Conservation (phyloP, 2,113 vertebrate genomes). For the Rhagologus leucostigma region DNA sequence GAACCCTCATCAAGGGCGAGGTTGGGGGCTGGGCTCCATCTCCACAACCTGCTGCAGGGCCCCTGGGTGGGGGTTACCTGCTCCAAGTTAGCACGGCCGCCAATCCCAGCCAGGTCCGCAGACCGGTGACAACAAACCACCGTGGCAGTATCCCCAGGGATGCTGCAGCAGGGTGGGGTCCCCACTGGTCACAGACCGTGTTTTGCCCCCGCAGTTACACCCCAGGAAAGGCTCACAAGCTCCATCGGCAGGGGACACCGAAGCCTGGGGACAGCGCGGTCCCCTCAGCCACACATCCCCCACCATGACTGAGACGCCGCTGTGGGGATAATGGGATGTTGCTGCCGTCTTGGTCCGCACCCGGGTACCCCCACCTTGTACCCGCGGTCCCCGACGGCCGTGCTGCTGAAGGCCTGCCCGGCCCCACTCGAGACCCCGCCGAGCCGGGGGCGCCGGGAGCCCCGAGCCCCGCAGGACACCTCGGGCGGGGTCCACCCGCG, state of each 20-base stretch:
- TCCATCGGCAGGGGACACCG: fast-evolving
- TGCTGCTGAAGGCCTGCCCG: neutral
- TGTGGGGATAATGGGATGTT: neutral
- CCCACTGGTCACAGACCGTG: neutral
- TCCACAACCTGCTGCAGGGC: neutral
- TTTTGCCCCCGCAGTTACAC: neutral
- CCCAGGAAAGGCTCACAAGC: neutral
- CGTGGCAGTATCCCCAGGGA: fast-evolving
- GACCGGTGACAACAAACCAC: neutral
- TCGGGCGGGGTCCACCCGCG: neutral
- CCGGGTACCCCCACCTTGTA: fast-evolving
- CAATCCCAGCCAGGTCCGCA: neutral
- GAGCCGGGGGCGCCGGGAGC: no score
- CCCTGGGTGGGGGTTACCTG: fast-evolving
- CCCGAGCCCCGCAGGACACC: neutral
- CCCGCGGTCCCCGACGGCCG: neutral
- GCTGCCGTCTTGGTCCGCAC: neutral
- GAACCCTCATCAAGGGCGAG: neutral
- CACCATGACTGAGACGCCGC: fast-evolving
- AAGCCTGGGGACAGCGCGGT: neutral
- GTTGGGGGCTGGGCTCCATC: neutral
- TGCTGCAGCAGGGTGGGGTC: neutral
- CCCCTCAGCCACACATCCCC: neutral
- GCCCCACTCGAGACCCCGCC: neutral
- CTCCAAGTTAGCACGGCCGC: neutral